phyloP scores from a whole-genome alignment of 2,113 vertebrate genomes.

The Macaca fascicularis region T2T-MFA8v1.1 NC_088395.1:107150001-107150500 shows the following conservation, averaged over 20 bases:
- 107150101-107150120: neutral
- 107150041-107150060: neutral
- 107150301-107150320: conserved; percentile 6
- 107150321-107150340: neutral
- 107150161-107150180: neutral
- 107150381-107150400: neutral
- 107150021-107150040: neutral
- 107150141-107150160: neutral
- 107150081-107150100: neutral
- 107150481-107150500: conserved; percentile 55
- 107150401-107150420: neutral
- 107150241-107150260: neutral
- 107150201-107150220: neutral
- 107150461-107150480: conserved; percentile 78
- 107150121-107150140: neutral
- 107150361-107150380: neutral
- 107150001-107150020: neutral
- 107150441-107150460: conserved; percentile 58
- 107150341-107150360: neutral
- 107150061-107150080: conserved; percentile 23
- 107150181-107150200: neutral
- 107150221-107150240: conserved; percentile 25
- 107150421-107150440: neutral
- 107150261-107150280: conserved; percentile 31
- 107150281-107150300: conserved; percentile 37